Evolutionary conservation across 2,797 vertebrate species (phyloP), one percentile per base, ranked within the genome.

Genomic region (Ctenosaura bakeri): DNA sequence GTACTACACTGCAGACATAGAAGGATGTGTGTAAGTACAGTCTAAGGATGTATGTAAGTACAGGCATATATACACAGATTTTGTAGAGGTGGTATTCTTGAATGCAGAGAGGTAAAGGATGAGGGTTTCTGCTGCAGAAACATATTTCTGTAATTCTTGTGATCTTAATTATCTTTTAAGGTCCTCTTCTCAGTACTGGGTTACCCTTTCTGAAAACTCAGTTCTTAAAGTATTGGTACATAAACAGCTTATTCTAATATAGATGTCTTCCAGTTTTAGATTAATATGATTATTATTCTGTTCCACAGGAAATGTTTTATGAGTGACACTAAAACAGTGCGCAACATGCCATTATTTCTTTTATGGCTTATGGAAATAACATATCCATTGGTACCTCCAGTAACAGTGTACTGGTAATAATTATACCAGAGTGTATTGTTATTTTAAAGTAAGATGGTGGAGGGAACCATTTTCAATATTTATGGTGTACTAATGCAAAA

Each of bases 281-380:
- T 50, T 18, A 94, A 35, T 86, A 74, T 92, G 13, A 35, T 92
- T 2, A 89, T 73, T 29, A 93, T 42, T 89, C 79, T 91, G 4
- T 62, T 92, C 85, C 92, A 82, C 88, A 86, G 73, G 85, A 94
- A 95, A 91, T 46, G 46, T 81, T 95, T 96, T 93, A 91, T 76
- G 88, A 94, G 90, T 38, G 6, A 3, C 35, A 80, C 87, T 74
- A 79, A 92, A 91, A 90, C 0, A 83, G 62, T 1, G 56, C 0
- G 3, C 24, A 24, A 54, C 54, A 38, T 38, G 56, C 86, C 35
- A 46, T 0, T 82, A 86, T 86, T 84, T 8, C 81, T 66, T 32
- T 93, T 62, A 88, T 2, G 59, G 71, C 86, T 94, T 86, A 91
- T 91, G 84, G 87, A 91, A 94, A 83, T 90, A 88, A 86, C 64